Evolutionary conservation across 2,113 vertebrate species (phyloP), one percentile per base, ranked within the genome.

Genomic region (Columba livia): DNA sequence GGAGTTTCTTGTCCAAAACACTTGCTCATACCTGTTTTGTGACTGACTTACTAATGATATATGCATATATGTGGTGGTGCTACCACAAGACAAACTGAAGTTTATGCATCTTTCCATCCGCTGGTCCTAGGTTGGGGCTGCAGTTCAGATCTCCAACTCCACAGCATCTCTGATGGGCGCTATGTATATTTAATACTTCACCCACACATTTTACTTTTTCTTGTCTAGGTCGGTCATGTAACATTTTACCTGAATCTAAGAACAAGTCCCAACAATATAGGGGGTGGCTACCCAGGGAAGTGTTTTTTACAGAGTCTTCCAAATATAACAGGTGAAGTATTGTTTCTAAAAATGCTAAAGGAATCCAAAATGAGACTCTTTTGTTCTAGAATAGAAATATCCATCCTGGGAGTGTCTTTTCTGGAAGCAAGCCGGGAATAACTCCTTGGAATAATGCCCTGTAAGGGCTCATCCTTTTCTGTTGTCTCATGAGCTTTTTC

Each of bases 281-380:
- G 13, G 25, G n/a, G 10, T 79, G 31, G 77, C 50, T 73, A n/a
- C 12, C 3, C 28, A 62, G 50, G 58, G 38, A 85, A 82, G 14
- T 58, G 14, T 38, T 66, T 66, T 72, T 93, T 62, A 36, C 74
- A 77, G 15, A 20, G 18, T 66, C 44, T 88, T 82, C n/a, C 56
- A 83, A 90, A 83, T 61, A 15, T 15, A 89, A 72, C 28, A 87
- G 84, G 73, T 89, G 62, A 94, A 40, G 29, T 91, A 53, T 73
- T 82, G 25, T 92, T 95, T 89, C 74, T 65, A 32, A 66, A 92
- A 85, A 62, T 19, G 5, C 23, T 79, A 58, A 85, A 79, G 32
- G n/a, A 92, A 92, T 85, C 21, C 11, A 53, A 93, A 93, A 72
- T 57, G 65, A 89, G 53, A 36, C 13, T 29, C 25, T 74, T 51